A percentile compares a stretch with the other conserved stretches of the same genome.
Conservation (phyloP, 2,113 vertebrate genomes). For the Petrocephalus zakoni region DNA sequence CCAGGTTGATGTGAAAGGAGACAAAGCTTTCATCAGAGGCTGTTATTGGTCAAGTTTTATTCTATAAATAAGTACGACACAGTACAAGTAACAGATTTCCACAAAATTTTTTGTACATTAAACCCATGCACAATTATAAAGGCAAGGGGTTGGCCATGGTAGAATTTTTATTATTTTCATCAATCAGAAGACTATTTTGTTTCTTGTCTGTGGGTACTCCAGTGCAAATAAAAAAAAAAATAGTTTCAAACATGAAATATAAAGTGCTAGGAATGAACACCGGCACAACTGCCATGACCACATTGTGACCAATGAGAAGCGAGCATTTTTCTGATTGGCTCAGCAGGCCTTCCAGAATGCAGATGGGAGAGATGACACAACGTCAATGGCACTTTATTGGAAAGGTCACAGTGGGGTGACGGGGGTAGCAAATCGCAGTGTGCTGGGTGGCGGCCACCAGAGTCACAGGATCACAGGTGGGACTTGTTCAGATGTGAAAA, state of each 20-base stretch:
- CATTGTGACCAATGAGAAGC: slow-evolving; percentile 15
- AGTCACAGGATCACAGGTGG: background rate
- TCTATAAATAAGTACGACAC: slow-evolving; percentile 44
- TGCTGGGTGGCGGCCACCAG: background rate
- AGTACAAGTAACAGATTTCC: slow-evolving; percentile 54
- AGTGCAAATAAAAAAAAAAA: slow-evolving; percentile 73
- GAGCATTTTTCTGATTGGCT: background rate
- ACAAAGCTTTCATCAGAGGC: background rate
- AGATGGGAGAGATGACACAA: background rate
- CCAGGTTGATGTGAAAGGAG: background rate
- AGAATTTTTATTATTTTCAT: slow-evolving; percentile 56
- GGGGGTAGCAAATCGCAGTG: background rate
- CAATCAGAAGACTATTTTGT: slow-evolving; percentile 49
- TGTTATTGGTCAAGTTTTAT: slow-evolving; percentile 50
- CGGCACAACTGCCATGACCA: slow-evolving; percentile 34
- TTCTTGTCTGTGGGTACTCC: slow-evolving; percentile 75
- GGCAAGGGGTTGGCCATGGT: slow-evolving; percentile 55
- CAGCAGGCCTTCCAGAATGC: background rate
- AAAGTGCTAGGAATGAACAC: slow-evolving; percentile 84
- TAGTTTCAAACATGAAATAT: slow-evolving; percentile 69
- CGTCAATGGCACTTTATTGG: background rate
- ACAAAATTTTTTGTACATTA: slow-evolving; percentile 42
- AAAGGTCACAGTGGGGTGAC: slow-evolving; percentile 13
- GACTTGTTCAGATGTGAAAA: background rate
- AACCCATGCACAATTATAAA: slow-evolving; percentile 44